These are phyloP conservation scores for Seriola rivoliana DNA, from an alignment of 2,113 vertebrate species.

Conservation along the genomic window DNA sequence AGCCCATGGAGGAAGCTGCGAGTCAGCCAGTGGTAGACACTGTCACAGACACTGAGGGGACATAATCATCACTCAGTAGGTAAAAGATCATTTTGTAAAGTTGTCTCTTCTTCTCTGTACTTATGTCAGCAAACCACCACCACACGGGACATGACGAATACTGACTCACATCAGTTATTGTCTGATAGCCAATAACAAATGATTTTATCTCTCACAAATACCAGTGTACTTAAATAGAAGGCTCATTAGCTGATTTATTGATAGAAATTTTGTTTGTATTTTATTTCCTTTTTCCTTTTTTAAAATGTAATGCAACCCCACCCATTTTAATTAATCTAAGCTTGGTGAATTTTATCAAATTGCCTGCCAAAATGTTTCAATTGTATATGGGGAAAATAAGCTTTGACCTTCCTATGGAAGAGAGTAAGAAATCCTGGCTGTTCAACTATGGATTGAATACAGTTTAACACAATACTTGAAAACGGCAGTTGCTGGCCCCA, in stretches of 20 bases:
- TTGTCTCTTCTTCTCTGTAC: constrained; percentile 97
- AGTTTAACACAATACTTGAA: constrained; percentile 88
- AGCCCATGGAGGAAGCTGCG: constrained; percentile 93
- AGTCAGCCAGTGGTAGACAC: constrained; percentile 99
- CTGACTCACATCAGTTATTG: constrained; percentile 88
- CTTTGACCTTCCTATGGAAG: constrained; percentile 99
- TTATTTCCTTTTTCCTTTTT: constrained; percentile 87
- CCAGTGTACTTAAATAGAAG: constrained; percentile 96
- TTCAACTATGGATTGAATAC: constrained; percentile 87
- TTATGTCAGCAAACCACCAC: constrained; percentile 93
- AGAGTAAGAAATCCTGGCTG: constrained; percentile 91
- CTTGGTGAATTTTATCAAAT: constrained; percentile 79
- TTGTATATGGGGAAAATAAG: constrained; percentile 82
- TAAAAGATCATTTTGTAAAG: constrained; percentile 99
- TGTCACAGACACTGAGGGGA: constrained; percentile 99
- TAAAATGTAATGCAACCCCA: constrained; percentile 90
- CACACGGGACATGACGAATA: constrained; percentile 91
- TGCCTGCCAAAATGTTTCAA: constrained; percentile 85
- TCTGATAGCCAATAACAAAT: constrained; percentile 89
- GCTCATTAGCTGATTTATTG: constrained; percentile 92
- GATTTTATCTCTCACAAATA: constrained; percentile 93
- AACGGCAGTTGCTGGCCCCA: constrained; percentile 86
- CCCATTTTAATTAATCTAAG: constrained; percentile 75
- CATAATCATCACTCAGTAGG: constrained; percentile 99
- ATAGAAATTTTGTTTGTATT: constrained; percentile 91